A percentile compares a stretch with the other conserved stretches of the same genome.
Conservation (phyloP, 2,113 vertebrate species). For the Melanerpes formicivorus region DNA sequence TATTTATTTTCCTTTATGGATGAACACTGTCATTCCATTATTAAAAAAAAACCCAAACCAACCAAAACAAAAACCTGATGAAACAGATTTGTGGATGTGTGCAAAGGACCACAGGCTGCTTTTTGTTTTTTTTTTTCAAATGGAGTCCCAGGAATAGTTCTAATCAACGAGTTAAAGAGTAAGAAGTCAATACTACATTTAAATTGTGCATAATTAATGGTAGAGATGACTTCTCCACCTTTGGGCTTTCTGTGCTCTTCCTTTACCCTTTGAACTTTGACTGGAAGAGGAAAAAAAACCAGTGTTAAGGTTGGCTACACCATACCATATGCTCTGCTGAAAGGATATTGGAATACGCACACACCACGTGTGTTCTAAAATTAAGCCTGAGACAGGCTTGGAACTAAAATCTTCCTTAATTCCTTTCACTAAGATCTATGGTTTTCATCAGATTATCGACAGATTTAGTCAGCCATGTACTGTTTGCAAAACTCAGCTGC, state of each 20-base stretch:
- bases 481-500: constrained; percentile 33
- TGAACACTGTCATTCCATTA: not conserved
- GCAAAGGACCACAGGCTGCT: not conserved
- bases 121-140: not conserved
- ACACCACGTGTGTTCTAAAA: not conserved
- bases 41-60: too few species aligned
- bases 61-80: not conserved
- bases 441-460: constrained; percentile 52
- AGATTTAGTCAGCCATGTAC: constrained; percentile 20
- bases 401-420: constrained; percentile 29
- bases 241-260: not conserved
- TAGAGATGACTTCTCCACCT: not conserved
- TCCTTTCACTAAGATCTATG: constrained; percentile 30
- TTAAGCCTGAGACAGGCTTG: constrained; percentile 10
- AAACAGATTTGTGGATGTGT: not conserved
- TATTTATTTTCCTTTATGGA: not conserved
- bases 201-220: not conserved
- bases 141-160: not conserved
- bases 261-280: constrained; percentile 10
- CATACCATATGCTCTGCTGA: not conserved
- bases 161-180: not conserved
- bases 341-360: not conserved
- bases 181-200: not conserved
- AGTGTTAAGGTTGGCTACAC: not conserved
- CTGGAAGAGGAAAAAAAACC: constrained; percentile 6